Evolutionary conservation across 1,140 invertebrate species (phyloP).

Genomic region (Chlorops oryzae): DNA sequence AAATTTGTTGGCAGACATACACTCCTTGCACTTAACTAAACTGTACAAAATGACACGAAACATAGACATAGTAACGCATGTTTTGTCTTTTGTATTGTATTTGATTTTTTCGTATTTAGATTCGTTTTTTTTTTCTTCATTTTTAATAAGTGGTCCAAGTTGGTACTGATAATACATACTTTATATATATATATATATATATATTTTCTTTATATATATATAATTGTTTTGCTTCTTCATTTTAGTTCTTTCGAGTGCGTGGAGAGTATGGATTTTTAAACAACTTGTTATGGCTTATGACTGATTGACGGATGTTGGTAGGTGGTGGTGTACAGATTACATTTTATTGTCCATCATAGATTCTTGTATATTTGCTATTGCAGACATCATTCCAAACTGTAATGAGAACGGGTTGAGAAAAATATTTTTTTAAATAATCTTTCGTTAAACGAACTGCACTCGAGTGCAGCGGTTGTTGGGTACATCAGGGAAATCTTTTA

Average conservation of each 20-base stretch:
- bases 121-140: too few relatives aligned
- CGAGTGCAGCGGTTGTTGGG: background rate
- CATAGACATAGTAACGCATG: too few relatives aligned
- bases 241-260: background rate
- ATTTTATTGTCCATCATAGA: constrained; percentile 27
- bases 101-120: too few relatives aligned
- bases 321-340: background rate
- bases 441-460: background rate
- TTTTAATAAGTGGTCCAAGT: too few relatives aligned
- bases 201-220: constrained; percentile 2
- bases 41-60: too few relatives aligned
- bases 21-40: too few relatives aligned
- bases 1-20: too few relatives aligned
- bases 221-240: background rate
- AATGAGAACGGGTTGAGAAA: constrained; percentile 14
- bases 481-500: background rate
- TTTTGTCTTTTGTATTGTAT: too few relatives aligned
- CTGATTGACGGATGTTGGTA: too few relatives aligned
- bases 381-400: constrained; percentile 49
- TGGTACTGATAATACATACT: background rate
- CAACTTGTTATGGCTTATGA: too few relatives aligned
- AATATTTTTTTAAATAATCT: background rate
- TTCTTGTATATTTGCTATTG: constrained; percentile 37
- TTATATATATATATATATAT: background rate
- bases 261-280: background rate